phyloP scores from a whole-genome alignment of 2,888 invertebrate genomes.

The Drosophila colorata region DNA sequence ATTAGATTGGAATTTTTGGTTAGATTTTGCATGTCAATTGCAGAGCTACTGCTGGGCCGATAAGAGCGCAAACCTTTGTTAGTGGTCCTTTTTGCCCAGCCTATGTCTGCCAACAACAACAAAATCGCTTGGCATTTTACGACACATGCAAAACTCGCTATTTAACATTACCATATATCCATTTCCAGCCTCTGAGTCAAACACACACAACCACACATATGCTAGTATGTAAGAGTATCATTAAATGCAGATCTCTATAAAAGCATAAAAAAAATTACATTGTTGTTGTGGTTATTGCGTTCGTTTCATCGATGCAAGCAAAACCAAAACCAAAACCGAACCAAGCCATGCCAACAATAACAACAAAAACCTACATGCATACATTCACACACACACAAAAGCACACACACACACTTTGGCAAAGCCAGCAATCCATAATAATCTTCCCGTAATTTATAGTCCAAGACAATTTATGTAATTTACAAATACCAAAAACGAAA shows the following conservation, averaged over 20 bases:
- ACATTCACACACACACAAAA: constrained; percentile 29
- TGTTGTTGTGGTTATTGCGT: constrained; percentile 50
- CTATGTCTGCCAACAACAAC: constrained; percentile 34
- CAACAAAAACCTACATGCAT: constrained; percentile 33
- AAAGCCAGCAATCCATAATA: constrained; percentile 74
- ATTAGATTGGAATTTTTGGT: constrained; percentile 25
- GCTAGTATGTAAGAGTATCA: constrained; percentile 58
- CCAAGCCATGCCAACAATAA: constrained; percentile 40
- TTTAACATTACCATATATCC: constrained; percentile 73
- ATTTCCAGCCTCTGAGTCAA: constrained; percentile 51
- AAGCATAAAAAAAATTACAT: constrained; percentile 47
- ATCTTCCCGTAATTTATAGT: constrained; percentile 79
- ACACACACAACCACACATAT: constrained; percentile 21
- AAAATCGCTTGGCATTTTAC: constrained; percentile 52
- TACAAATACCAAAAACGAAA: constrained; percentile 77
- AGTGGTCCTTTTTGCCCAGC: constrained; percentile 55
- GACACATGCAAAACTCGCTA: constrained; percentile 59
- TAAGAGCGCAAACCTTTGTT: constrained; percentile 35
- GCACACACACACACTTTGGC: constrained; percentile 6
- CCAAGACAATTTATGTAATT: constrained; percentile 79
- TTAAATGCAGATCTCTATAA: constrained; percentile 79
- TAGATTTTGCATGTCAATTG: constrained; percentile 14
- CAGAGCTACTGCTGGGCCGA: constrained; percentile 30
- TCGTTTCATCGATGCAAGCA: constrained; percentile 45
- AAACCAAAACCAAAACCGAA: constrained; percentile 50